Percentiles rank a stretch among this genome's conserved stretches.
phyloP scores from a whole-genome alignment of 2,888 invertebrate genomes.

The Pseudeuparius sepicola region DNA sequence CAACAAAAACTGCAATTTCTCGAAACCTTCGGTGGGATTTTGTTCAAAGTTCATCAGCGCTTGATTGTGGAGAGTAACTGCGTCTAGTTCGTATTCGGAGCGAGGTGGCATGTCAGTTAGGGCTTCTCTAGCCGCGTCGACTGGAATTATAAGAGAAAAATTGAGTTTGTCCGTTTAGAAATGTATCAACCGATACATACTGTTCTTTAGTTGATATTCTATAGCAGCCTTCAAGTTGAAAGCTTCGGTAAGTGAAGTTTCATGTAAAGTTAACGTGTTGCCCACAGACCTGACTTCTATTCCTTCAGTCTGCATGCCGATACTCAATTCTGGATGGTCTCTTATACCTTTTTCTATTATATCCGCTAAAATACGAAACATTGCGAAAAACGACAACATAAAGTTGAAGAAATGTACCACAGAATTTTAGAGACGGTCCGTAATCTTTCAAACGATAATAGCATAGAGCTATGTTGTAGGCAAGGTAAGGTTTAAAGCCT shows the following conservation, averaged over 20 bases:
- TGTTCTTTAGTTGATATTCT: constrained; percentile 85
- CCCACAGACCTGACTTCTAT: constrained; percentile 92
- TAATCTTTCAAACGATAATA: constrained; percentile 92
- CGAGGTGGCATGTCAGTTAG: constrained; percentile 85
- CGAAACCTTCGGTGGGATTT: constrained; percentile 87
- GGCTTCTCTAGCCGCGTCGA: constrained; percentile 78
- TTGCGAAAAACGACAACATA: not conserved
- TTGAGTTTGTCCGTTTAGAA: not conserved
- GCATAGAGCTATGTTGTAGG: constrained; percentile 92
- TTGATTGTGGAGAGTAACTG: constrained; percentile 94
- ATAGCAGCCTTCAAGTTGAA: constrained; percentile 98
- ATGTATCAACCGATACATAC: constrained; percentile 37
- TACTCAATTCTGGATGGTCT: constrained; percentile 94
- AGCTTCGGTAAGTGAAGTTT: constrained; percentile 95
- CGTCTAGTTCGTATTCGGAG: constrained; percentile 94
- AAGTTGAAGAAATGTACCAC: constrained; percentile 46
- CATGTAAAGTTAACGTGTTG: constrained; percentile 85
- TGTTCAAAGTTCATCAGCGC: constrained; percentile 78
- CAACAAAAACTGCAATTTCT: constrained; percentile 85
- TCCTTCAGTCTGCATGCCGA: constrained; percentile 93
- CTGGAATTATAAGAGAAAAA: constrained; percentile 35
- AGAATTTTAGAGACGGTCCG: constrained; percentile 84
- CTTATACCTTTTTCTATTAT: constrained; percentile 94
- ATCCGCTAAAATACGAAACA: constrained; percentile 46
- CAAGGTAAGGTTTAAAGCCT: constrained; percentile 83